Evolutionary conservation across 2,888 invertebrate species (phyloP).

Genomic region (Pimpla rufipes): DNA sequence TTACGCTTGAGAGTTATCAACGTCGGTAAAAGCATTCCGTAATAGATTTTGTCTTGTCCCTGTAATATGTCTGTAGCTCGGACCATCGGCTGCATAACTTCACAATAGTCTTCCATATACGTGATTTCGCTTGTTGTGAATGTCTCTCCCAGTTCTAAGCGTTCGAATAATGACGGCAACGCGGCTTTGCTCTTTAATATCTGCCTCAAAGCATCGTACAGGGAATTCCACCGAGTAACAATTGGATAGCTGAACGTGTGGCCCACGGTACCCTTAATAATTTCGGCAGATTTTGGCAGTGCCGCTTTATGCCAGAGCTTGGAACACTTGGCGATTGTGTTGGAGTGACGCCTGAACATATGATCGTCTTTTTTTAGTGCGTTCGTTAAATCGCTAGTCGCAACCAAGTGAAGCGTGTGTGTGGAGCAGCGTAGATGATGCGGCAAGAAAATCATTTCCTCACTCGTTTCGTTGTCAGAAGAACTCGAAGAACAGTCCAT

Average conservation of each 20-base stretch:
- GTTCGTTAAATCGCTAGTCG: slow-evolving; percentile 25
- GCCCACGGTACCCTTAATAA: slow-evolving; percentile 32
- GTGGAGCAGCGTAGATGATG: slow-evolving; percentile 43
- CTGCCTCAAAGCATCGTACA: slow-evolving; percentile 47
- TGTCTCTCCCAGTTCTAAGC: slow-evolving; percentile 21
- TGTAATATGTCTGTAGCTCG: slow-evolving; percentile 47
- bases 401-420: slow-evolving; percentile 46
- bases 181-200: not conserved
- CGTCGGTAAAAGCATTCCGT: slow-evolving; percentile 38
- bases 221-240: slow-evolving; percentile 53
- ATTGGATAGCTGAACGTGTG: slow-evolving; percentile 36
- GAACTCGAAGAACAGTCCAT: not conserved
- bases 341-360: slow-evolving; percentile 8
- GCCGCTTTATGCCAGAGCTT: slow-evolving; percentile 33
- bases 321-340: slow-evolving; percentile 45
- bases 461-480: not conserved
- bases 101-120: slow-evolving; percentile 44
- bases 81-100: slow-evolving; percentile 44
- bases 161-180: slow-evolving; percentile 27
- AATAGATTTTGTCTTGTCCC: slow-evolving; percentile 43
- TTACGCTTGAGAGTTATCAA: slow-evolving; percentile 20
- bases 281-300: slow-evolving; percentile 53
- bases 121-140: slow-evolving; percentile 33
- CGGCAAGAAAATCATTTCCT: slow-evolving; percentile 17
- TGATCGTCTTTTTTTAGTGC: slow-evolving; percentile 5